phyloP scores from a whole-genome alignment of 2,113 vertebrate genomes.

The Origma solitaria region DNA sequence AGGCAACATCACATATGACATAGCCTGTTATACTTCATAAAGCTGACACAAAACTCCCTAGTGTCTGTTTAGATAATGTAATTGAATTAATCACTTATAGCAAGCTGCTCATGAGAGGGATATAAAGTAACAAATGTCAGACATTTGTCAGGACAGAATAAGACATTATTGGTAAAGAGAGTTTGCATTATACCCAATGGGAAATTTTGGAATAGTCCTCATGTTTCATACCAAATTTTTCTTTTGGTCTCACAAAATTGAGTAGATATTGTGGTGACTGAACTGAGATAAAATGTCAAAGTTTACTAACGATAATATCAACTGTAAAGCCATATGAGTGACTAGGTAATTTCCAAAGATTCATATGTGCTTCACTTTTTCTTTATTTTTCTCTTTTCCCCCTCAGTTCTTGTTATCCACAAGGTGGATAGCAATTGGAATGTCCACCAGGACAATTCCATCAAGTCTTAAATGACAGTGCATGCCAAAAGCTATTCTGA shows the following conservation, averaged over 20 bases:
- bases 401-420: neutral
- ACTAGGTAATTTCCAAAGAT: neutral
- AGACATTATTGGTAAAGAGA: neutral
- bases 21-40: neutral
- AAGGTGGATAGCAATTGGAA: neutral
- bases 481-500: neutral
- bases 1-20: neutral
- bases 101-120: neutral
- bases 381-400: neutral
- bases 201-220: neutral
- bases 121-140: slow-evolving; percentile 1
- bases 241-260: neutral
- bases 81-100: slow-evolving; percentile 49
- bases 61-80: slow-evolving; percentile 9
- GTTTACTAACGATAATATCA: neutral
- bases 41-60: neutral
- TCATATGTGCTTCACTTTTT: neutral
- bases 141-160: neutral
- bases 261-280: neutral
- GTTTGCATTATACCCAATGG: neutral
- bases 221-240: neutral
- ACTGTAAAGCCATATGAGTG: neutral
- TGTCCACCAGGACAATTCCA: neutral
- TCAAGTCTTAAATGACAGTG: neutral
- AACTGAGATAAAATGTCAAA: neutral